Evolutionary conservation across 2,888 invertebrate genomes (phyloP), one percentile per base, ranked within the genome.

Genomic region (Aspidiotus destructor): DNA sequence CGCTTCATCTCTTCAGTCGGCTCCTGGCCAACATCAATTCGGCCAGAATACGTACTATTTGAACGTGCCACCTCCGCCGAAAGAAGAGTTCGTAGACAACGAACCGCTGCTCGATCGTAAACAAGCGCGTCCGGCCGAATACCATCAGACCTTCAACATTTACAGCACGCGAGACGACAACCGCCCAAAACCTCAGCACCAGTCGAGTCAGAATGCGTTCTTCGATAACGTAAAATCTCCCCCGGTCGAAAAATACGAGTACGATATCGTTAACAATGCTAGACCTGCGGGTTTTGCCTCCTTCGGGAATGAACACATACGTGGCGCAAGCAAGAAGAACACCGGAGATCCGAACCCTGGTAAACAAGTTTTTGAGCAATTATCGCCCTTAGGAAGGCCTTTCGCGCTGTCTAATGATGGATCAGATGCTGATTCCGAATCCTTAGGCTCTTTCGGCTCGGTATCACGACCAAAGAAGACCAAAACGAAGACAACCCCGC

Each of bases 301-400:
- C 2, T 48, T 58, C 17, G 68, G 3, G 8, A 55, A n/a, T 6
- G 16, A 41, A 41, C n/a, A 53, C 28, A 44, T 8, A 17, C 54
- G 6, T 42, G 13, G 5, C 42, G 57, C 17, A 57, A 58, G 60
- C 68, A 70, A 42, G 64, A 68, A 58, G 61, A 44, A 41, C 16
- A 16, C 68, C 64, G 10, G 60, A 7, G 70, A 70, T 9, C 71
- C 69, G 17, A 71, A 70, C 15, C 70, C 70, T 11, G 68, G 68
- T 8, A 72, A 73, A 61, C 72, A 73, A 41, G 71, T 73, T 42
- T 73, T 70, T 54, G 72, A 73, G 1, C 73, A 74, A 40, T 65
- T 73, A 11, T 73, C 74, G 8, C 73, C 72, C 41, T 70, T 72
- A 9, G 72, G 73, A 0, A 71, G 74, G 28, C 74, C 74, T 7